Evolutionary conservation across 2,888 invertebrate species (phyloP).

Genomic region (Orthosia gothica): DNA sequence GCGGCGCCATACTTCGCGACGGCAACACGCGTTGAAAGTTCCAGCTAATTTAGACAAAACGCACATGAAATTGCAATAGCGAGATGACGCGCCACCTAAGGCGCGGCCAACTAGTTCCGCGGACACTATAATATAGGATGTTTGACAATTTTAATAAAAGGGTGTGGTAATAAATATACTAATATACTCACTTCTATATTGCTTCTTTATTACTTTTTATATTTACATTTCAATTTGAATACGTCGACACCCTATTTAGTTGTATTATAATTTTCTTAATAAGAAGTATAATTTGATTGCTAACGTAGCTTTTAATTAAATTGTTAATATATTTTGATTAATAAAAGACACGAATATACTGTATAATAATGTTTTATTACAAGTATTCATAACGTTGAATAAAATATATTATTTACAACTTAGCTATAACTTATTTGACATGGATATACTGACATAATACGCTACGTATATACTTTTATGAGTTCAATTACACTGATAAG

Average conservation of each 20-base stretch:
- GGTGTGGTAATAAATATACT: not conserved
- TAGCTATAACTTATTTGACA: slow-evolving; percentile 44
- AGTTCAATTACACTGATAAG: slow-evolving; percentile 35
- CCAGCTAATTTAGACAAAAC: no score
- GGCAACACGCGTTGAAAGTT: no score
- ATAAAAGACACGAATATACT: slow-evolving; percentile 53
- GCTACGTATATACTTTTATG: slow-evolving; percentile 27
- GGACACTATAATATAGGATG: no score
- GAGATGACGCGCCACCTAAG: no score
- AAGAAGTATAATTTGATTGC: not conserved
- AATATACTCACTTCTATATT: not conserved
- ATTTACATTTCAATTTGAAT: not conserved
- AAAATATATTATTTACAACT: slow-evolving; percentile 69
- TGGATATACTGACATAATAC: slow-evolving; percentile 47
- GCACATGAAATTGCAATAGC: no score
- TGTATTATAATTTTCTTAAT: not conserved
- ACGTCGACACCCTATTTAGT: not conserved
- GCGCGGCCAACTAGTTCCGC: no score
- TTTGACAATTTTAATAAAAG: not conserved
- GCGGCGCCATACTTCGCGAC: no score
- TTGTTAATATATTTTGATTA: slow-evolving; percentile 16
- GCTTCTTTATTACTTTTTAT: no score
- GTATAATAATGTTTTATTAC: slow-evolving; percentile 64
- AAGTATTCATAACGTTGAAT: slow-evolving; percentile 63
- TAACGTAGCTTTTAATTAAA: slow-evolving; percentile 1